phyloP scores from a whole-genome alignment of 2,113 vertebrate species.

The Rhodinocichla rosea region DNA sequence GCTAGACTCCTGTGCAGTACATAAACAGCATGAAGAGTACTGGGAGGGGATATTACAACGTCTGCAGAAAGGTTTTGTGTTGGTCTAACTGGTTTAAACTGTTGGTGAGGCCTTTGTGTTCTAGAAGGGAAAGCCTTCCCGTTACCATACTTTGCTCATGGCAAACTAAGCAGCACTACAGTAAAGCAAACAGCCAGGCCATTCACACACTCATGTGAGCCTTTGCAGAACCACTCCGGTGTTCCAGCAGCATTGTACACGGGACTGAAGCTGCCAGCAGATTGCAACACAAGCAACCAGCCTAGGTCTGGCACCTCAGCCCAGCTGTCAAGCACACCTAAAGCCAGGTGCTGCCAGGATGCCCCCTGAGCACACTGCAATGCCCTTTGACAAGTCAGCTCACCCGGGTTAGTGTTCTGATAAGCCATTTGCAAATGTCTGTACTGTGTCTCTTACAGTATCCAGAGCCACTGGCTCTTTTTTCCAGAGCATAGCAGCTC shows the following conservation, averaged over 20 bases:
- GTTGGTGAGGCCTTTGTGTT: neutral
- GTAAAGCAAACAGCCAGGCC: neutral
- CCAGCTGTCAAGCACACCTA: neutral
- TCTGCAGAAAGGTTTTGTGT: neutral
- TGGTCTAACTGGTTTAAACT: neutral
- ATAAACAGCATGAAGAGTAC: neutral
- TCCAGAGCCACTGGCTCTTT: neutral
- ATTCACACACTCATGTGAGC: neutral
- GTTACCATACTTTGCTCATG: neutral
- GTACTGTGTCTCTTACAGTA: neutral
- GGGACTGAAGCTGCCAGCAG: fast-evolving
- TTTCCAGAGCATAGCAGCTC: neutral
- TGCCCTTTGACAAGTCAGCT: neutral
- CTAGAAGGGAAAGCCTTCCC: neutral
- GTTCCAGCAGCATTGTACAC: neutral
- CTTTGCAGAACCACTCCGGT: neutral
- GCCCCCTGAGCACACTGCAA: neutral
- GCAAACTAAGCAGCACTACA: neutral
- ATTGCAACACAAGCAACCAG: neutral
- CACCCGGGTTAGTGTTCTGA: neutral
- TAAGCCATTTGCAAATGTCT: too few species aligned
- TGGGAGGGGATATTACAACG: neutral
- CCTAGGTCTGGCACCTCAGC: neutral
- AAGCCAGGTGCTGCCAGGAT: neutral
- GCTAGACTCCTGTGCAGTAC: neutral